Conservation (phyloP, 2,888 invertebrate genomes). For the Minunthozetes semirufus region DNA sequence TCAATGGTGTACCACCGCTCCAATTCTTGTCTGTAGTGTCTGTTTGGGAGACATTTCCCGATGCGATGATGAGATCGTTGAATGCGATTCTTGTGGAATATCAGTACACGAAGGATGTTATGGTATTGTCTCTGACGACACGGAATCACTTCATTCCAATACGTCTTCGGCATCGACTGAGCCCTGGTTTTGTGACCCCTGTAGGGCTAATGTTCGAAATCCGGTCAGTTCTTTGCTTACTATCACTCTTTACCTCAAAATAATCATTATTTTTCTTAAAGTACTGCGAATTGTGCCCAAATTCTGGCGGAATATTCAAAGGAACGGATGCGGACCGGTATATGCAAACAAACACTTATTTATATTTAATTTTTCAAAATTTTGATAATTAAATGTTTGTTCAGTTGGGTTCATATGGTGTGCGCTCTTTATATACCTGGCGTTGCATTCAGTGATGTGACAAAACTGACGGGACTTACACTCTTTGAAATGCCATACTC, state of each 20-base stretch:
- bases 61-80: conserved; percentile 82
- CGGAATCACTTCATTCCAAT: conserved; percentile 81
- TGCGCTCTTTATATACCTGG: conserved; percentile 97
- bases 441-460: conserved; percentile 90
- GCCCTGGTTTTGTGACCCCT: conserved; percentile 99
- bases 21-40: conserved; percentile 77
- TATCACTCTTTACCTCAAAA: background rate
- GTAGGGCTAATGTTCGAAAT: conserved; percentile 77
- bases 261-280: background rate
- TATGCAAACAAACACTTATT: conserved; percentile 41
- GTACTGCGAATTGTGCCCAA: conserved; percentile 87
- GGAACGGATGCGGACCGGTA: conserved; percentile 87
- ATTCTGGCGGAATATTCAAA: conserved; percentile 74
- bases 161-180: conserved; percentile 92
- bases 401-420: conserved; percentile 85
- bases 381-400: background rate
- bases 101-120: conserved; percentile 96
- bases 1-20: conserved; percentile 42
- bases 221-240: conserved; percentile 53
- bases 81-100: conserved; percentile 92
- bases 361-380: background rate
- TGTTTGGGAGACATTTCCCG: conserved; percentile 67
- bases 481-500: conserved; percentile 96
- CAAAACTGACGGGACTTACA: conserved; percentile 78
- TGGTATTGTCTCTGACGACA: conserved; percentile 66